Evolutionary conservation across 2,113 vertebrate genomes (phyloP).

Genomic region (Pavo muticus): DNA sequence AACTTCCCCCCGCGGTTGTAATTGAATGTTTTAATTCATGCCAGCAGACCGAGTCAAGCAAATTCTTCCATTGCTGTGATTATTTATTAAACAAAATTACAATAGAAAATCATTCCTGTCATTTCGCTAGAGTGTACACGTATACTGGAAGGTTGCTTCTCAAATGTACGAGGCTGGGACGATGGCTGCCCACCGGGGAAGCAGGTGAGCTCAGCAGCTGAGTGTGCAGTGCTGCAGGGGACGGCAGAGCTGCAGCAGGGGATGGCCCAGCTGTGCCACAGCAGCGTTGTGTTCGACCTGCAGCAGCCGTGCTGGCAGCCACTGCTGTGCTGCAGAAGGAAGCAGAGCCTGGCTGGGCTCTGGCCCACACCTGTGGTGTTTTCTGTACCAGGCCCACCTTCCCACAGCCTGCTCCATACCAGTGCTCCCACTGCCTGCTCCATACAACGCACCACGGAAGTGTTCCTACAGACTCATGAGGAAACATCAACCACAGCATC

Average conservation of each 20-base stretch:
- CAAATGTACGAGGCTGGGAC: fast-evolving
- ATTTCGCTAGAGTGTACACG: background rate
- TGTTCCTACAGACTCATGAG: background rate
- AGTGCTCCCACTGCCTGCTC: background rate
- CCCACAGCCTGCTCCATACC: background rate
- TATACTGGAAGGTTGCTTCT: background rate
- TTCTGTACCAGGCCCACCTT: background rate
- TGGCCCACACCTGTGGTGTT: no score
- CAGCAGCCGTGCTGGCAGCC: fast-evolving
- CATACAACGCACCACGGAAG: background rate
- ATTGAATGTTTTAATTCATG: slow-evolving; percentile 46
- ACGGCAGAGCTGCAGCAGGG: background rate
- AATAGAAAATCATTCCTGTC: background rate
- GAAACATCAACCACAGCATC: background rate
- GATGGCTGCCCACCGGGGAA: background rate
- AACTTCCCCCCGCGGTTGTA: slow-evolving; percentile 23
- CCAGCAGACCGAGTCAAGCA: background rate
- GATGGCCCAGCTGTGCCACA: no score
- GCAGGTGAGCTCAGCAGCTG: background rate
- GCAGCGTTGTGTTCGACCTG: background rate
- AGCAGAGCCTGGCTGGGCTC: background rate
- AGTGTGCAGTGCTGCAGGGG: fast-evolving
- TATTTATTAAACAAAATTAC: slow-evolving; percentile 33
- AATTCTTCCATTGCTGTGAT: background rate
- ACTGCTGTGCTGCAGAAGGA: fast-evolving